Evolutionary conservation across 2,797 vertebrate species (phyloP), one percentile per base, ranked within the genome.

Genomic region (Salmo trutta): DNA sequence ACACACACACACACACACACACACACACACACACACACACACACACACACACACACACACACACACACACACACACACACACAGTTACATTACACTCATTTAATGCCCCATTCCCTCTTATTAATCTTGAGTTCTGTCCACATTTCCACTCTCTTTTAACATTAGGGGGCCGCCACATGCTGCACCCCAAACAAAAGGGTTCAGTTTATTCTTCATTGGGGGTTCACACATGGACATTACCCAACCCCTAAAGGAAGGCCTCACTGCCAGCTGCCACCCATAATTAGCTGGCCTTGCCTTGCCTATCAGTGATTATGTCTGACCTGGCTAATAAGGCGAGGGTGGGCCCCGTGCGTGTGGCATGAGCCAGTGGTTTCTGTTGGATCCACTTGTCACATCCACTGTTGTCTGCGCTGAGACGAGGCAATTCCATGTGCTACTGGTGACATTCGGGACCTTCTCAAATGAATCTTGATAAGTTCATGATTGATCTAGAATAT

Each of bases 241-340:
- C 88, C 82, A 74, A 90, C 92, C 91, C 92, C 90, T 92, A 85
- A 93, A 94, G 93, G 91, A 92, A 90, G 91, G 89, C 91, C 90
- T 91, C 86, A 73, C 87, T 92, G 92, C 91, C 92, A 94, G 93
- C 92, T 95, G 94, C 92, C 93, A 93, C 89, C 90, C 80, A 88
- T 93, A 93, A 94, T 94, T 94, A 94, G 92, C 91, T 89, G 85
- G 86, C 90, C 90, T 84, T 15, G 91, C 90, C 89, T 91, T 90
- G 89, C 90, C 93, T 91, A 93, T 93, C 93, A 90, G 91, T 93
- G 92, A 94, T 94, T 93, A 90, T 93, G 92, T 94, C 93, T 94
- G 93, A 95, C 93, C 91, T 86, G 89, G 89, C 90, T 93, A 93
- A 93, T 94, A 93, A 93, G 93, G 87, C 88, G 74, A 92, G 87